Conservation (phyloP, 2,888 invertebrate species). For the Ochlodes sylvanus region DNA sequence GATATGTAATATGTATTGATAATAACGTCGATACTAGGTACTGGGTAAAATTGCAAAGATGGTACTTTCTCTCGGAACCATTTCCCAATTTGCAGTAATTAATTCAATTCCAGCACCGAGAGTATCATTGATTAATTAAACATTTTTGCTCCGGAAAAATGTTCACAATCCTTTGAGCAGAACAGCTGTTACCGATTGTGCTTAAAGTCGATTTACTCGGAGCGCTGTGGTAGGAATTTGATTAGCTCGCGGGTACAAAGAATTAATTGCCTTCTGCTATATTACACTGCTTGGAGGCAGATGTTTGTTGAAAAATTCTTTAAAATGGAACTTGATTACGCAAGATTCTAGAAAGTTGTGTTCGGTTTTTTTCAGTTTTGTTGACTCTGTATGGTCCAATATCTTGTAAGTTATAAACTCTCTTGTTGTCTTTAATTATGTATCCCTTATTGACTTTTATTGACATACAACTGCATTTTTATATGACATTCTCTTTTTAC, state of each 20-base stretch:
- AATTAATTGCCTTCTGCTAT: conserved; percentile 15
- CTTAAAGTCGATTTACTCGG: conserved; percentile 23
- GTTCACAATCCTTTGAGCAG: conserved; percentile 12
- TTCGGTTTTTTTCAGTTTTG: not conserved
- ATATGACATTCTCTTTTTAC: too few species aligned
- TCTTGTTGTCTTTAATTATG: too few species aligned
- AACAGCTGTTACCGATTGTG: conserved; percentile 25
- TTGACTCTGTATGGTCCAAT: not conserved
- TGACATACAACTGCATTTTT: too few species aligned
- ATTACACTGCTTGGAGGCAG: not conserved
- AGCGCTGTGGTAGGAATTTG: conserved; percentile 20
- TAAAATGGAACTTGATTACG: not conserved
- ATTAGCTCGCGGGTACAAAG: conserved; percentile 16
- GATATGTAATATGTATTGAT: too few species aligned
- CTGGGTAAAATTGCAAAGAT: not conserved
- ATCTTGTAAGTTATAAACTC: too few species aligned
- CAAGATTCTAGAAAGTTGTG: too few species aligned
- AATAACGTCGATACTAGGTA: too few species aligned
- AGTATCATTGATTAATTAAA: conserved; percentile 19
- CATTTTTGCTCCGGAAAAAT: conserved; percentile 5
- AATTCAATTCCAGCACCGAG: not conserved
- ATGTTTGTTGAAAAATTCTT: conserved; percentile 11
- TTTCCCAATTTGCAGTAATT: not conserved
- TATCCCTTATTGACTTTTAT: too few species aligned
- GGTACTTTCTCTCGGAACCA: not conserved